Evolutionary conservation across 1,140 invertebrate species (phyloP), one percentile per base, ranked within the genome.

Genomic region (Drosophila kanapiae): DNA sequence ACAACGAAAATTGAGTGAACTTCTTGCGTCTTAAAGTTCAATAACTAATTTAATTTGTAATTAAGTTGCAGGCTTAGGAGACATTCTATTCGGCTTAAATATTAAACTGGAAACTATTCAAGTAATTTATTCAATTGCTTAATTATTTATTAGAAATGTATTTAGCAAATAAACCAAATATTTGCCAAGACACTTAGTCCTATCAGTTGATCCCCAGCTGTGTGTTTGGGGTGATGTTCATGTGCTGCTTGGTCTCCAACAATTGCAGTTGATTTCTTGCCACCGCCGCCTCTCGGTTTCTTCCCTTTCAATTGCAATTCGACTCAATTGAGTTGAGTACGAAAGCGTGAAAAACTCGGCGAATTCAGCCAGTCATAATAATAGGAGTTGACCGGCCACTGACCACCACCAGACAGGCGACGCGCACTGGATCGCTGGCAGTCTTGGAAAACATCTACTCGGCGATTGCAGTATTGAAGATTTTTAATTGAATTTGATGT

Each of bases 321-420:
- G 43, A 71, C 60, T 64, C 61, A 65, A 71, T 83, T 83, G 81
- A 71, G 58, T 49, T 63, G 65, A 81, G 82, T 75, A 75, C 40
- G 83, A 87, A 82, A 85, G 83, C 79, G 81, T 84, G 81, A 84
- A 84, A 76, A 84, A 72, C 75, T 47, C 60, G 56, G 48, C 48
- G 79, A 65, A 77, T 77, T 65, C 53, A 59, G 58, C n/a, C 56
- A 74, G 31, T 42, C 48, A 63, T 54, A 63, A 37, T 43, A 64
- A 59, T 49, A 45, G 56, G 38, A 76, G 61, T 63, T 77, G 75
- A 76, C 75, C 74, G 71, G 74, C 61, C 75, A 77, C 51, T 70
- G 75, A 78, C 72, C 72, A 78, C 45, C 29, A 38, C 35, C 53
- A 56, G 53, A 56, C 53, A 38, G 53, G 53, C 53, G 62, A 54